Conservation (phyloP, 2,888 invertebrate genomes). For the Unio delphinus region DNA sequence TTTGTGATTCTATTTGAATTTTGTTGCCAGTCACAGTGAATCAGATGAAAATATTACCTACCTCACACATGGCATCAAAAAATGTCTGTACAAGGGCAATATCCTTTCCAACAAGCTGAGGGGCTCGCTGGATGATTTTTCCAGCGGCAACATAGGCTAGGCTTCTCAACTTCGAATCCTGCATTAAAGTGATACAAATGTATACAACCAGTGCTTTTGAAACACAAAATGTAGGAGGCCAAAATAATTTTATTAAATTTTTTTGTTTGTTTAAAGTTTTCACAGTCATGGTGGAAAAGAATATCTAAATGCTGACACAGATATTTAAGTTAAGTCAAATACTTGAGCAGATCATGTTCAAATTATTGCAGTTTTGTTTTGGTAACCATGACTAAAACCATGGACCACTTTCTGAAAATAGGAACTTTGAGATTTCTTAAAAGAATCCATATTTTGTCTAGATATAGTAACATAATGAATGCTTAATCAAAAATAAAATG, state of each 20-base stretch:
- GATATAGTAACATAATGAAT: neutral
- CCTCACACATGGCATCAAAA: constrained; percentile 71
- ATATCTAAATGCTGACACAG: too few relatives aligned
- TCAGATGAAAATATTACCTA: constrained; percentile 27
- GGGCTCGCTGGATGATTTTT: constrained; percentile 75
- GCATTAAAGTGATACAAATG: constrained; percentile 9
- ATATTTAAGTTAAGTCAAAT: too few relatives aligned
- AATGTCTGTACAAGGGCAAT: constrained; percentile 75
- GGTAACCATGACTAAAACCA: too few relatives aligned
- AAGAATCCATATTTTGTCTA: too few relatives aligned
- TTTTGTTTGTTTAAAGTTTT: constrained; percentile 12
- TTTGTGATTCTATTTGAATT: too few relatives aligned
- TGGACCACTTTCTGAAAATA: too few relatives aligned
- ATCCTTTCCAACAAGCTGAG: constrained; percentile 80
- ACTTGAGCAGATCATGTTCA: too few relatives aligned
- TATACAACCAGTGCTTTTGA: neutral
- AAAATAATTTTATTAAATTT: constrained; percentile 11
- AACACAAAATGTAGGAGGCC: neutral
- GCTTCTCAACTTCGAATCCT: constrained; percentile 75
- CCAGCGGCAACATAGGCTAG: constrained; percentile 85
- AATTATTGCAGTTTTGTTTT: too few relatives aligned
- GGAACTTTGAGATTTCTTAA: too few relatives aligned
- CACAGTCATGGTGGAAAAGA: too few relatives aligned
- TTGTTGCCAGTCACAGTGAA: too few relatives aligned
- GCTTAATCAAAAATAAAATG: neutral